Evolutionary conservation across 2,113 vertebrate genomes (phyloP), one percentile per base, ranked within the genome.

Genomic region (Oriolus oriolus): DNA sequence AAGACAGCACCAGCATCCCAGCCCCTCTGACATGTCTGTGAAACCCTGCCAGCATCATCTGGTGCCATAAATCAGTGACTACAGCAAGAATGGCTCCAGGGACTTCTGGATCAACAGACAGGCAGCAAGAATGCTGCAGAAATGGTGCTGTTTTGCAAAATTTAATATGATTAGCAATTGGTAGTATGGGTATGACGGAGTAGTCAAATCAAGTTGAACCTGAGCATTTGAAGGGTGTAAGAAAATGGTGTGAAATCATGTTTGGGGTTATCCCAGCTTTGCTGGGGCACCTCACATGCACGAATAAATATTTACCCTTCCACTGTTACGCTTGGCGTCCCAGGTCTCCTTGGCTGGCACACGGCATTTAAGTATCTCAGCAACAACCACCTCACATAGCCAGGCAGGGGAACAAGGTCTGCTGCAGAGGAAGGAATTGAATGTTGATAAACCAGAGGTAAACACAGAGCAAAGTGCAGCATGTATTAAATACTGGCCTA

Each of bases 381-480:
- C 33, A 96, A 0, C 10, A 7, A 0, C 41, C 1, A 0, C 37
- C 0, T 21, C 8, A 26, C 1, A 3, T 73, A 4, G 2, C 5
- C 0, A 22, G 96, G 66, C 57, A 96, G 41, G 5, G 39, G 33
- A 21, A 0, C 0, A 3, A 12, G 1, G 2, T 9, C 6, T 39
- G 1, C 77, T 94, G 89, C 56, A 65, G 39, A 37, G 35, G 60
- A 39, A 76, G 49, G 68, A 50, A 47, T 8, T 24, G 10, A 1
- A 19, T 20, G 57, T 65, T 68, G 35, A 15, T 33, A 61, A 85
- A n/a, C 33, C 37, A 6, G 10, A 8, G 1, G 9, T 44, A 52
- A 88, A 39, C 35, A 24, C 1, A 50, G 26, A 77, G 37, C n/a
- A 50, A 65, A 70, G 39, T 7, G 19, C 83, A 78, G 30, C 13